These are phyloP conservation scores for Crypturellus undulatus DNA, from an alignment of 2,113 vertebrate genomes.

Conservation along the genomic window DNA sequence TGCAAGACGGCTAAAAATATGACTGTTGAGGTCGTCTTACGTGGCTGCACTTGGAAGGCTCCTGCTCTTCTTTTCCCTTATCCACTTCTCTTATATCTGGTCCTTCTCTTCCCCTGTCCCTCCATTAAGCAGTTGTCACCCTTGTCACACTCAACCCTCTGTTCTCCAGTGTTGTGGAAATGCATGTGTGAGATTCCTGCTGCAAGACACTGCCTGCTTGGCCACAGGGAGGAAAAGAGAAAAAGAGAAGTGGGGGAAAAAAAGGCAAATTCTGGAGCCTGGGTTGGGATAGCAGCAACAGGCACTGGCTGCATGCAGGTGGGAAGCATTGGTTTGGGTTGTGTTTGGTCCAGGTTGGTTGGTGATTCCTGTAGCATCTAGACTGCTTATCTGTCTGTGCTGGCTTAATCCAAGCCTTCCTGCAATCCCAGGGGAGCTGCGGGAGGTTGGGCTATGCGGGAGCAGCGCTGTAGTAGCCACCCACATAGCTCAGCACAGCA, in stretches of 20 bases:
- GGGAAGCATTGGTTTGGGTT: not conserved
- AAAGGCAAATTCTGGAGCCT: not conserved
- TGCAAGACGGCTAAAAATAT: not conserved
- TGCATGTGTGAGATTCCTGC: not conserved
- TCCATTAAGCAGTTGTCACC: not conserved
- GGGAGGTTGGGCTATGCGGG: not conserved
- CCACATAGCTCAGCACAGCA: no score
- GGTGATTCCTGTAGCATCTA: not conserved
- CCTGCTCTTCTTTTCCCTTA: not conserved
- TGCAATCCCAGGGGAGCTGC: not conserved
- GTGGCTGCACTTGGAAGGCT: not conserved
- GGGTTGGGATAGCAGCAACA: not conserved
- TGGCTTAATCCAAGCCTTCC: not conserved
- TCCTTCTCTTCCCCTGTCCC: not conserved
- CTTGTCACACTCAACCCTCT: not conserved
- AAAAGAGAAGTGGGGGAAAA: not conserved
- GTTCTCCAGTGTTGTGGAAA: not conserved
- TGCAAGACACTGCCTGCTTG: not conserved
- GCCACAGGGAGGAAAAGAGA: fast-evolving
- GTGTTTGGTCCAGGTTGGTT: fast-evolving
- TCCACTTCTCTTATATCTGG: not conserved
- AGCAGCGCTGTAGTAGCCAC: not conserved
- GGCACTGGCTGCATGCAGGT: not conserved
- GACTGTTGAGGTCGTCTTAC: not conserved
- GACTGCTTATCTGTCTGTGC: not conserved